These are phyloP conservation scores for Ips nitidus DNA, from an alignment of 1,140 invertebrate genomes.

Conservation along the genomic window DNA sequence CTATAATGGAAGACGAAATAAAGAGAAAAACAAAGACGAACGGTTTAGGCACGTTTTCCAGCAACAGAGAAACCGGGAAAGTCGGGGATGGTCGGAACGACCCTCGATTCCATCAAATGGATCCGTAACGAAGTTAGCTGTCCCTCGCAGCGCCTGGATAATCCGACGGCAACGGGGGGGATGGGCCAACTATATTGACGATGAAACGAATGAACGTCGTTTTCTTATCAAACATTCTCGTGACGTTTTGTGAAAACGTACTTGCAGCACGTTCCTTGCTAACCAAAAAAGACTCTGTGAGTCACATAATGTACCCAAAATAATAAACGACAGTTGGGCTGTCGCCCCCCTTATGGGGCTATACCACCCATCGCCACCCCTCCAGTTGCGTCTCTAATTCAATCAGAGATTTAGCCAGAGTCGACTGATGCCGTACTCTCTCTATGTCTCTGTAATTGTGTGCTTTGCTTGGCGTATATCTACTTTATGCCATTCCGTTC, in stretches of 20 bases:
- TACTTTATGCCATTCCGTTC: slow-evolving; percentile 27
- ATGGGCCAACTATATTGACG: slow-evolving; percentile 18
- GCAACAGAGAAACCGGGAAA: slow-evolving; percentile 9
- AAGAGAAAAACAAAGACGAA: slow-evolving; percentile 29
- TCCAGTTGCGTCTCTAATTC: slow-evolving; percentile 26
- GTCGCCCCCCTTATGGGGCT: background rate
- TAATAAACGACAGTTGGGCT: too few species aligned
- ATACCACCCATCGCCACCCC: background rate
- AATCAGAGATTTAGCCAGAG: slow-evolving; percentile 35
- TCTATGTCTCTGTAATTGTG: slow-evolving; percentile 27
- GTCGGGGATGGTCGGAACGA: slow-evolving; percentile 24
- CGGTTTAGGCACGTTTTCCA: slow-evolving; percentile 27
- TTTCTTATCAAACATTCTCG: slow-evolving; percentile 9
- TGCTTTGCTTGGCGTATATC: slow-evolving; percentile 23
- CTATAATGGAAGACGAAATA: slow-evolving; percentile 9
- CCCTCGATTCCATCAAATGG: slow-evolving; percentile 58
- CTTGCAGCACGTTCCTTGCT: too few species aligned
- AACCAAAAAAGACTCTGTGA: too few species aligned
- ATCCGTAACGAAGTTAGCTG: slow-evolving; percentile 57
- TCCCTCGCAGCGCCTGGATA: slow-evolving; percentile 33
- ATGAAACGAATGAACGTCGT: slow-evolving; percentile 20
- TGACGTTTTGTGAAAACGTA: background rate
- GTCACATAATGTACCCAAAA: too few species aligned
- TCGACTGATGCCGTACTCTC: slow-evolving; percentile 22
- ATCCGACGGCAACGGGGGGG: slow-evolving; percentile 18